Conservation (phyloP, 2,888 invertebrate genomes). For the Camptogramma bilineatum region DNA sequence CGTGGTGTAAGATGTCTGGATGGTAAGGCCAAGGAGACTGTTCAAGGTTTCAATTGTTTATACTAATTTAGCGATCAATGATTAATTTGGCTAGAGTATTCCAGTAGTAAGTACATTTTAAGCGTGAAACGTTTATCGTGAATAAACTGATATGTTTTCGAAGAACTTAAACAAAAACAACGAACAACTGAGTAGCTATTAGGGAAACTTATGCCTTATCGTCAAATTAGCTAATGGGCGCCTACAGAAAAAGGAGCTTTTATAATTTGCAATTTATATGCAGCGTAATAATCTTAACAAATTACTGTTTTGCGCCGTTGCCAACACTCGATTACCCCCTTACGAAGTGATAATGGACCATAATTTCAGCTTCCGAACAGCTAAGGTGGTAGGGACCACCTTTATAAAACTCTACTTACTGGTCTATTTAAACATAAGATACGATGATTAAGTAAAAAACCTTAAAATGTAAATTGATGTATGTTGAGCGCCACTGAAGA, state of each 20-base stretch:
- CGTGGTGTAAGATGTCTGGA: constrained; percentile 39
- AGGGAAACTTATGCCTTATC: background rate
- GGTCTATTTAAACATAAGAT: background rate
- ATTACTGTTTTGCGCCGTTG: constrained; percentile 41
- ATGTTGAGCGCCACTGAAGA: background rate
- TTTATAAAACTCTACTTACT: constrained; percentile 1
- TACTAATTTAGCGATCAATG: constrained; percentile 48
- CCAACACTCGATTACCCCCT: constrained; percentile 30
- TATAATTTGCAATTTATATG: constrained; percentile 49
- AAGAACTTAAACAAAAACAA: background rate
- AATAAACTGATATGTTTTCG: background rate
- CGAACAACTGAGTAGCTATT: background rate
- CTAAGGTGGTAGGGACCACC: constrained; percentile 18
- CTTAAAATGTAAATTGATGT: background rate
- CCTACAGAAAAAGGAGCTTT: constrained; percentile 38
- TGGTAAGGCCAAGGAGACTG: constrained; percentile 58
- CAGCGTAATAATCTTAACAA: constrained; percentile 47
- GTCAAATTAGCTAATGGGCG: constrained; percentile 32
- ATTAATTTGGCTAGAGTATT: constrained; percentile 40
- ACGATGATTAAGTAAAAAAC: background rate
- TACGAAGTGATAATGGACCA: constrained; percentile 45
- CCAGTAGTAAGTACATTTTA: background rate
- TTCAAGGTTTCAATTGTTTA: constrained; percentile 47
- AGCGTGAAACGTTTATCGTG: background rate
- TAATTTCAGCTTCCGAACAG: constrained; percentile 40